Percentiles rank a stretch among this genome's conserved stretches.
Conservation (phyloP, 2,113 vertebrate genomes). For the Otolemur garnettii region DNA sequence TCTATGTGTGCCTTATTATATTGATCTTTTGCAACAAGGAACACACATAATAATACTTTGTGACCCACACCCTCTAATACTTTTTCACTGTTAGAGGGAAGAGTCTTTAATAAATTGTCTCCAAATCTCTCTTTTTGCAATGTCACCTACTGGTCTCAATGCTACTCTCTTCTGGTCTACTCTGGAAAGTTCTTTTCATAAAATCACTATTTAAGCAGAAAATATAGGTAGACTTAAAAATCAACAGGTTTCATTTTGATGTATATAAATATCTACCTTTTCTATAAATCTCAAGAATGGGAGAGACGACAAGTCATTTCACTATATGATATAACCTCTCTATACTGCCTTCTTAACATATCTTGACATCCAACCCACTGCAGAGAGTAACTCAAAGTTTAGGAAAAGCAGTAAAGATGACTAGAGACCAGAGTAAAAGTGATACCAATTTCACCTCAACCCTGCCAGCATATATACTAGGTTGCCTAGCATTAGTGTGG, state of each 20-base stretch:
- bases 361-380: neutral
- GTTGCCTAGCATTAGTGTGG: neutral
- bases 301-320: slow-evolving; percentile 38
- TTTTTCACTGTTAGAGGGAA: slow-evolving; percentile 48
- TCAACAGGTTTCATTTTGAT: slow-evolving; percentile 63
- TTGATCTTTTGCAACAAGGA: neutral
- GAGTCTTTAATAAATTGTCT: slow-evolving; percentile 43
- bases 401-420: slow-evolving; percentile 4
- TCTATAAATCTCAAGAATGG: slow-evolving; percentile 20
- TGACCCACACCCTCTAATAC: neutral
- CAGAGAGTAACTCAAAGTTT: slow-evolving; percentile 3
- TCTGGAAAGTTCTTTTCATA: slow-evolving; percentile 55
- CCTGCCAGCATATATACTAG: neutral
- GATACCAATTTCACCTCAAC: slow-evolving; percentile 4
- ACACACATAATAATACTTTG: neutral
- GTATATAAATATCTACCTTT: slow-evolving; percentile 6
- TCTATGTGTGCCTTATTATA: neutral
- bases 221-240: slow-evolving; percentile 47
- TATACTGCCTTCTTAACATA: neutral
- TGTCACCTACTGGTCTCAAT: neutral
- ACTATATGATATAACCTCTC: slow-evolving; percentile 1
- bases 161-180: slow-evolving; percentile 16
- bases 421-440: neutral
- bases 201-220: slow-evolving; percentile 58
- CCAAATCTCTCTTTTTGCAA: slow-evolving; percentile 40